Conservation (phyloP, 2,797 vertebrate species). For the Crax fasciolata region DNA sequence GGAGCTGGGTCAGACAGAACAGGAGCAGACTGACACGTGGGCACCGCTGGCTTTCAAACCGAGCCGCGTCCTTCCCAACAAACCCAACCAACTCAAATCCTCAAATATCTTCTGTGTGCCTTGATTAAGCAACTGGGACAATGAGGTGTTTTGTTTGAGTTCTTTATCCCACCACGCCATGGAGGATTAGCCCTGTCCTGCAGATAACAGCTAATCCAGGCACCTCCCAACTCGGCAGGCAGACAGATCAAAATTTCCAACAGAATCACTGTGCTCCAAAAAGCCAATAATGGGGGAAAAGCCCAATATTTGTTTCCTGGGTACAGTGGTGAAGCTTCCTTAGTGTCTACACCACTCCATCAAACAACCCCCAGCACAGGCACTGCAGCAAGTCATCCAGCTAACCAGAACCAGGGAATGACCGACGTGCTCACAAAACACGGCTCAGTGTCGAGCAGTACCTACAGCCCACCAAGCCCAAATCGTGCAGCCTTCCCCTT, state of each 20-base stretch:
- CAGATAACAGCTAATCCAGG: constrained; percentile 44
- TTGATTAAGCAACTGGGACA: constrained; percentile 39
- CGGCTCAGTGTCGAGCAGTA: constrained; percentile 32
- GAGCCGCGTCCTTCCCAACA: neutral
- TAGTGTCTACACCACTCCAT: neutral
- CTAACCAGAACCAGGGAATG: constrained; percentile 37
- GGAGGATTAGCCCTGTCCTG: constrained; percentile 47
- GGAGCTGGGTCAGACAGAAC: neutral
- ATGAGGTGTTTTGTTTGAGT: constrained; percentile 11
- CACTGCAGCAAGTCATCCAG: constrained; percentile 18
- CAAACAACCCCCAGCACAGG: neutral
- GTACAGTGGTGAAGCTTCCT: neutral
- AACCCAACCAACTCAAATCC: constrained; percentile 12
- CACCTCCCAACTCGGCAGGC: neutral
- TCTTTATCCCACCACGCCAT: constrained; percentile 28
- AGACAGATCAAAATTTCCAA: neutral
- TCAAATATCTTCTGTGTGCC: neutral
- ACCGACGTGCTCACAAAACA: constrained; percentile 1
- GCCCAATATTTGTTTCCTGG: neutral
- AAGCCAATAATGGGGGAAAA: neutral
- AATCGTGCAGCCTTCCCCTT: neutral
- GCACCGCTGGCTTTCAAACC: neutral
- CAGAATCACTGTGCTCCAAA: neutral
- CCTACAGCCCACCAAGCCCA: neutral
- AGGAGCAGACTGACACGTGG: neutral